A percentile compares a stretch with the other conserved stretches of the same genome.
These are phyloP conservation scores for Metalampra italica DNA, from an alignment of 2,888 invertebrate genomes.

Conservation along the genomic window DNA sequence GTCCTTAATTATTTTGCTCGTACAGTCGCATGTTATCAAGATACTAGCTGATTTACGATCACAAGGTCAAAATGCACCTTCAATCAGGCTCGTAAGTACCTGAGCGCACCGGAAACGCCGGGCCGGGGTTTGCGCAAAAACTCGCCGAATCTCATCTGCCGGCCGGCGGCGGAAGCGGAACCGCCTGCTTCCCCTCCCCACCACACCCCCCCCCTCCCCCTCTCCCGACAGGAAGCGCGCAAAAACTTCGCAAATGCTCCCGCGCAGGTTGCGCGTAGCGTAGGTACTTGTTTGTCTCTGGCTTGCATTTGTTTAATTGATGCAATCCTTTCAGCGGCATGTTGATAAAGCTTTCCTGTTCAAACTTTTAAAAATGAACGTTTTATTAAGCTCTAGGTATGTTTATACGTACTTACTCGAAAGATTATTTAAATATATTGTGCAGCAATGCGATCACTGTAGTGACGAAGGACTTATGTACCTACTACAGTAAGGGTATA, in stretches of 20 bases:
- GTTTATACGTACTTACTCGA: too few species aligned
- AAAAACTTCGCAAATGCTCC: slow-evolving; percentile 43
- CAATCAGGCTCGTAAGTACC: slow-evolving; percentile 43
- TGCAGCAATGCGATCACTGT: too few species aligned
- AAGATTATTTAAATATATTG: too few species aligned
- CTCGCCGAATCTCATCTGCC: slow-evolving; percentile 59
- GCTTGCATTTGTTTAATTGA: background rate
- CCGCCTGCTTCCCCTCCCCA: slow-evolving; percentile 52
- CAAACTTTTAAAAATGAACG: too few species aligned
- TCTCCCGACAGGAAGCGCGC: slow-evolving; percentile 40
- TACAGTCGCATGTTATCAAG: too few species aligned
- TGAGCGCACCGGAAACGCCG: slow-evolving; percentile 51
- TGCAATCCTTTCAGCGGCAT: background rate
- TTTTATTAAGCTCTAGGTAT: too few species aligned
- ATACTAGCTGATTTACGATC: too few species aligned
- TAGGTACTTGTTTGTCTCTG: slow-evolving; percentile 14
- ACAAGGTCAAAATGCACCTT: slow-evolving; percentile 70
- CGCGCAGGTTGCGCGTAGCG: slow-evolving; percentile 43
- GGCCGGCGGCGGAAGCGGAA: slow-evolving; percentile 68
- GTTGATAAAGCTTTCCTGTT: too few species aligned
- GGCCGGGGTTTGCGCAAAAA: slow-evolving; percentile 51
- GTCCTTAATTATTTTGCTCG: too few species aligned
- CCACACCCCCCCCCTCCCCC: too few species aligned
- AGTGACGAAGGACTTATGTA: too few species aligned
- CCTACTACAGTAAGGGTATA: too few species aligned